Evolutionary conservation across 2,888 invertebrate genomes (phyloP).

Genomic region (Platycheirus rosarum): DNA sequence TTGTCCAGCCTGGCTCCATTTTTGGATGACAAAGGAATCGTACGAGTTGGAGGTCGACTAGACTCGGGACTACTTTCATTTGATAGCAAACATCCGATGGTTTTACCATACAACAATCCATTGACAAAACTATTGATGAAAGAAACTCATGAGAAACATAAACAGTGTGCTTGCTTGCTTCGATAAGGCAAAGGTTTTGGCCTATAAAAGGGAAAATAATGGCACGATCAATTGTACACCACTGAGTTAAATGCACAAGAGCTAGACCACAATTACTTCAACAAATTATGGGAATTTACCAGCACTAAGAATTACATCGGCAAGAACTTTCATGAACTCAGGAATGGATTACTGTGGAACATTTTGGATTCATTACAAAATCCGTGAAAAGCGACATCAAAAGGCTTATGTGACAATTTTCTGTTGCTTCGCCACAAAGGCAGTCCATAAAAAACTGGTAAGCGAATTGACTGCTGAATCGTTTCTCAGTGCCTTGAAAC

Average conservation of each 20-base stretch:
- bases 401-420: too few relatives aligned
- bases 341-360: too few relatives aligned
- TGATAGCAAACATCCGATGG: constrained; percentile 74
- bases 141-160: constrained; percentile 1
- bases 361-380: too few relatives aligned
- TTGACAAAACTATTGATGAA: constrained; percentile 45
- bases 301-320: too few relatives aligned
- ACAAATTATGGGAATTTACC: constrained; percentile 74
- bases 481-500: too few relatives aligned
- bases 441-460: too few relatives aligned
- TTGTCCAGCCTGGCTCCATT: constrained; percentile 28
- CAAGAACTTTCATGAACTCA: too few relatives aligned
- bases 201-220: constrained; percentile 68
- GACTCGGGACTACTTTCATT: constrained; percentile 13
- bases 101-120: constrained; percentile 72
- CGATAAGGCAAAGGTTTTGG: constrained; percentile 74
- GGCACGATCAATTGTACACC: constrained; percentile 50
- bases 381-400: too few relatives aligned
- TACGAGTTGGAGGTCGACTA: constrained; percentile 57
- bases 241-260: constrained; percentile 65
- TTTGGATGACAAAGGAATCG: constrained; percentile 31
- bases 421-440: too few relatives aligned
- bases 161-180: constrained; percentile 47
- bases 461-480: too few relatives aligned
- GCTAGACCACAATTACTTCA: constrained; percentile 48